A percentile compares a stretch with the other conserved stretches of the same genome.
phyloP scores from a whole-genome alignment of 2,113 vertebrate genomes.

The Talpa occidentalis region DNA sequence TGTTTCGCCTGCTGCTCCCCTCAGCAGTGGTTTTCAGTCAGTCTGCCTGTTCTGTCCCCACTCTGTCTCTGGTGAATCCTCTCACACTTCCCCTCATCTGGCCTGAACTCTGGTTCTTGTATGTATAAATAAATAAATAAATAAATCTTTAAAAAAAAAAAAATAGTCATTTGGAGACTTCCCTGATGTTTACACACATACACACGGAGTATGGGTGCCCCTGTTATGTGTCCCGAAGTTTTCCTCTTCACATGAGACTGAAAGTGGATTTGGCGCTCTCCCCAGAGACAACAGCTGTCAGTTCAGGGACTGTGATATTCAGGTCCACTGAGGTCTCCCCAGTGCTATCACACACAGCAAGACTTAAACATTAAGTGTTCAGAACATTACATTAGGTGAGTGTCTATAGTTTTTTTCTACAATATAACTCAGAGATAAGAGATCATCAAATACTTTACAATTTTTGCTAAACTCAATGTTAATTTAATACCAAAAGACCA shows the following conservation, averaged over 20 bases:
- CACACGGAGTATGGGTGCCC: not conserved
- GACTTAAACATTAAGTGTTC: not conserved
- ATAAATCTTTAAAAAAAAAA: too few species aligned
- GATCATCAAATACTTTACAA: not conserved
- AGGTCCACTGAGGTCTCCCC: not conserved
- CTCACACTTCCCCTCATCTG: too few species aligned
- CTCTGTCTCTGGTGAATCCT: too few species aligned
- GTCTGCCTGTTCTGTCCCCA: too few species aligned
- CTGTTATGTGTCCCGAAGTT: not conserved
- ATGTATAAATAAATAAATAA: too few species aligned
- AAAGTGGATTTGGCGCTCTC: not conserved
- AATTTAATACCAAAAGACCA: constrained; percentile 21
- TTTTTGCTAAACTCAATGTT: constrained; percentile 44
- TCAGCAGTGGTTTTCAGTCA: too few species aligned
- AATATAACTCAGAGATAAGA: constrained; percentile 20
- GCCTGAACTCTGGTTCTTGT: too few species aligned
- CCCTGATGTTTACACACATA: not conserved
- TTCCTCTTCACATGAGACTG: not conserved
- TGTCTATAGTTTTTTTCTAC: not conserved
- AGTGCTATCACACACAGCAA: not conserved
- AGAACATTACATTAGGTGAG: not conserved
- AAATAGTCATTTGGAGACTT: not conserved
- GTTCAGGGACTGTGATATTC: not conserved
- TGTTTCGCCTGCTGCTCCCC: too few species aligned
- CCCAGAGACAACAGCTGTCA: not conserved